A percentile compares a stretch with the other conserved stretches of the same genome.
Evolutionary conservation across 1,140 invertebrate species (phyloP).

Genomic region (Atopsyche davidsoni): DNA sequence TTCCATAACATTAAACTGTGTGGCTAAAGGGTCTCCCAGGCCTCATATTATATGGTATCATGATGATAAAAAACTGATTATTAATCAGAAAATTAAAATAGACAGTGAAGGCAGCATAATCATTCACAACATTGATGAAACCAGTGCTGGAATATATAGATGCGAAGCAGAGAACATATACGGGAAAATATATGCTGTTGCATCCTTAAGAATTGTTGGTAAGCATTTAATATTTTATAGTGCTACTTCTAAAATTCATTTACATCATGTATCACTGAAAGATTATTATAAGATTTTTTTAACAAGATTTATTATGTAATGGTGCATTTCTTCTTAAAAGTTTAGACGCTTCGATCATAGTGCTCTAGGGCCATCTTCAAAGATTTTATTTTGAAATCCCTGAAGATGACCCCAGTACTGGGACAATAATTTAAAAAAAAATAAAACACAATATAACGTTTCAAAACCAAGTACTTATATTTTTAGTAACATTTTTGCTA

Average conservation of each 20-base stretch:
- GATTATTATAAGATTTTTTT: too few species aligned
- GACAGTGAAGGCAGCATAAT: conserved; percentile 56
- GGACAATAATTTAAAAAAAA: too few species aligned
- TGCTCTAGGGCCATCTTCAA: too few species aligned
- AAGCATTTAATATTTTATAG: conserved; percentile 33
- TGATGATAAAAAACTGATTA: conserved; percentile 54
- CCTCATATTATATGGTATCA: conserved; percentile 66
- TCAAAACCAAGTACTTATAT: too few species aligned
- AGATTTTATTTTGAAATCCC: too few species aligned
- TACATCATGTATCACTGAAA: too few species aligned
- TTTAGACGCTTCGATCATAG: too few species aligned
- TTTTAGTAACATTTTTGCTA: too few species aligned
- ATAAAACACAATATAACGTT: too few species aligned
- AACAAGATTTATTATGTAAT: too few species aligned
- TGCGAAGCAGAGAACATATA: conserved; percentile 65
- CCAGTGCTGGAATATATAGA: conserved; percentile 63
- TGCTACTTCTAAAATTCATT: background rate
- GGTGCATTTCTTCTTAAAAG: too few species aligned
- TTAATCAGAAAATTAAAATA: conserved; percentile 49
- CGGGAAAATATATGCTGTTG: conserved; percentile 58
- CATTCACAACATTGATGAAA: conserved; percentile 53
- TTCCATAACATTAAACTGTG: conserved; percentile 56
- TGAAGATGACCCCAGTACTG: too few species aligned
- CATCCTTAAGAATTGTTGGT: conserved; percentile 64
- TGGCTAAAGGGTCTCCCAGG: conserved; percentile 57